Evolutionary conservation across 2,888 invertebrate species (phyloP).

Genomic region (Microctonus aethiopoides): DNA sequence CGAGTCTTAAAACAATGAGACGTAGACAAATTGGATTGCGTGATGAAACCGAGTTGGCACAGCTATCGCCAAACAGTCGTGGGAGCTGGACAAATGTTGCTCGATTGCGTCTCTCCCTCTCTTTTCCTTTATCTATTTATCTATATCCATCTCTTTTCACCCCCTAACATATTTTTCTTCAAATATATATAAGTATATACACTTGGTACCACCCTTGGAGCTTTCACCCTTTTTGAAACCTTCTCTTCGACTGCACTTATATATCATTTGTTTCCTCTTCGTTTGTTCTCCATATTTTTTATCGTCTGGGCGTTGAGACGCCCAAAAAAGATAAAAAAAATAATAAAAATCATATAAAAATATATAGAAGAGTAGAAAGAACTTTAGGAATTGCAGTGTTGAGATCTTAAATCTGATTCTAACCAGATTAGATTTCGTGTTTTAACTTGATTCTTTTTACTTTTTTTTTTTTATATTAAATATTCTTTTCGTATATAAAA

Average conservation of each 20-base stretch:
- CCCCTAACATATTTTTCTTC: slow-evolving; percentile 24
- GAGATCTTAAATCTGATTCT: slow-evolving; percentile 60
- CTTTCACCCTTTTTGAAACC: slow-evolving; percentile 31
- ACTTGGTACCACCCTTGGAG: slow-evolving; percentile 33
- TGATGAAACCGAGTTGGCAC: slow-evolving; percentile 66
- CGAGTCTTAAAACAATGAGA: slow-evolving; percentile 61
- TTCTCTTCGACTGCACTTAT: slow-evolving; percentile 2
- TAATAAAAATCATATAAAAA: too few species aligned
- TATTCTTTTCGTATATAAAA: not conserved
- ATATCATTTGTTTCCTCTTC: slow-evolving; percentile 7
- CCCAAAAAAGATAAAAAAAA: slow-evolving; percentile 19
- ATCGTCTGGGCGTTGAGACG: slow-evolving; percentile 8
- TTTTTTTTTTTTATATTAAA: slow-evolving; percentile 5
- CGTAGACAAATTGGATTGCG: slow-evolving; percentile 67
- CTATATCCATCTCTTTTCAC: slow-evolving; percentile 30
- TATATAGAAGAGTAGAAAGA: too few species aligned
- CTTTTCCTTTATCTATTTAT: slow-evolving; percentile 23
- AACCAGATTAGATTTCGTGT: slow-evolving; percentile 59
- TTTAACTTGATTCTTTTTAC: slow-evolving; percentile 9
- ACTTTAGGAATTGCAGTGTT: slow-evolving; percentile 42
- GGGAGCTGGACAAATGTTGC: slow-evolving; percentile 63
- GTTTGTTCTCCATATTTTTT: too few species aligned
- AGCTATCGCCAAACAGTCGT: slow-evolving; percentile 67
- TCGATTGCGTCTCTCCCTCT: slow-evolving; percentile 47
- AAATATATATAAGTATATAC: not conserved